Conservation (phyloP, 2,888 invertebrate species). For the Drosophila diplacantha region DNA sequence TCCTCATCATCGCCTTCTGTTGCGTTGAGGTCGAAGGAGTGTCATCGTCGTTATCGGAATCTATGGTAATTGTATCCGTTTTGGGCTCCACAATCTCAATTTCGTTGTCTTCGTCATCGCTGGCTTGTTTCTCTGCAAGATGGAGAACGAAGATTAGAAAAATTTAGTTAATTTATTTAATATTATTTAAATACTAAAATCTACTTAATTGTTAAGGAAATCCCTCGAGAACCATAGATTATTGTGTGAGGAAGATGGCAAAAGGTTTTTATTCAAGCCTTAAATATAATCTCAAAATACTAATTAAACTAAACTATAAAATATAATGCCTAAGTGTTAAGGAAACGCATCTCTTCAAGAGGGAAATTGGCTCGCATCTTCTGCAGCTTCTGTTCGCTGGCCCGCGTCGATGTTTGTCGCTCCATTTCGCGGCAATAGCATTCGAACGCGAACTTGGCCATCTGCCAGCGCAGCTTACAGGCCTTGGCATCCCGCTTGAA, state of each 20-base stretch:
- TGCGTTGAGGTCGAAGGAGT: slow-evolving; percentile 26
- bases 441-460: slow-evolving; percentile 72
- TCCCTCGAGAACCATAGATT: neutral
- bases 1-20: slow-evolving; percentile 29
- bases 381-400: slow-evolving; percentile 57
- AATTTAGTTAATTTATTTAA: too few relatives aligned
- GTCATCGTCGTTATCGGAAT: slow-evolving; percentile 77
- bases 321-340: slow-evolving; percentile 45
- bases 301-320: slow-evolving; percentile 7
- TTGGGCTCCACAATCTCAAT: slow-evolving; percentile 77
- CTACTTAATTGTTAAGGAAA: too few relatives aligned
- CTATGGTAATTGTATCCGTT: slow-evolving; percentile 76
- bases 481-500: slow-evolving; percentile 65
- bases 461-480: slow-evolving; percentile 74
- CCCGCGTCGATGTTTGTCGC: slow-evolving; percentile 52
- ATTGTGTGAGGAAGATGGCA: neutral
- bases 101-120: slow-evolving; percentile 77
- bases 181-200: neutral
- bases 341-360: slow-evolving; percentile 68
- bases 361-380: slow-evolving; percentile 70
- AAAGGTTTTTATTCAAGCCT: slow-evolving; percentile 11
- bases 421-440: slow-evolving; percentile 67
- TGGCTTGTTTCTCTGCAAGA: slow-evolving; percentile 76
- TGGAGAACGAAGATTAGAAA: neutral
- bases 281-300: slow-evolving; percentile 5